Evolutionary conservation across 2,888 invertebrate genomes (phyloP), one percentile per base, ranked within the genome.

Genomic region (Deilephila porcellus): DNA sequence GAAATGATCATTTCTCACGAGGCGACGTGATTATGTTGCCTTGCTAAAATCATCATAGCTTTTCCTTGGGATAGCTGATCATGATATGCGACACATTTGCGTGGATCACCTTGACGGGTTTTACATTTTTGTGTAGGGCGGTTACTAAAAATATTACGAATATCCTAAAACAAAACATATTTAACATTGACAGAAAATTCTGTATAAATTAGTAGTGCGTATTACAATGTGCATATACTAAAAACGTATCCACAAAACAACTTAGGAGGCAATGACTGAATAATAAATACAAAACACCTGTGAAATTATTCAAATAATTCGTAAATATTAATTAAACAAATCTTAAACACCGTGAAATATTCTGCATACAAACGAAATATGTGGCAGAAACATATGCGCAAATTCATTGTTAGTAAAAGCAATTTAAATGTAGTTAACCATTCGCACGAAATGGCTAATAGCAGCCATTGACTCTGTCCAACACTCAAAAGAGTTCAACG

Each of bases 401-500:
- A 76, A 74, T 59, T 37, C 52, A 53, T 75, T 80, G 79, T 81
- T 80, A 80, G 79, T 81, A 78, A 82, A 85, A 83, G 83, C 86
- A 73, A 71, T 86, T 85, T 82, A 80, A 86, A 84, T 84, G 84
- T 89, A 84, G 84, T 87, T 86, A 87, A 83, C 79, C 78, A 84
- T 80, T 85, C 86, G 85, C 85, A 86, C 87, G 90, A 88, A 91
- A 90, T 91, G 89, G 91, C 90, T 91, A 91, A 91, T 90, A 89
- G 89, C 90, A 90, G 90, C 77, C 90, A 86, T 88, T 90, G 90
- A 90, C 90, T 92, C 84, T 85, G 83, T 84, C 85, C 84, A 88
- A 83, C 89, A 86, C 87, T 90, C 89, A 85, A 90, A 90, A 90
- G 93, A 92, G 94, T 93, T 94, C 94, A 94, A 93, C 91, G 94